Base-by-base conservation (phyloP, 2,888 invertebrate genomes). In the Lithosia quadra region DNA sequence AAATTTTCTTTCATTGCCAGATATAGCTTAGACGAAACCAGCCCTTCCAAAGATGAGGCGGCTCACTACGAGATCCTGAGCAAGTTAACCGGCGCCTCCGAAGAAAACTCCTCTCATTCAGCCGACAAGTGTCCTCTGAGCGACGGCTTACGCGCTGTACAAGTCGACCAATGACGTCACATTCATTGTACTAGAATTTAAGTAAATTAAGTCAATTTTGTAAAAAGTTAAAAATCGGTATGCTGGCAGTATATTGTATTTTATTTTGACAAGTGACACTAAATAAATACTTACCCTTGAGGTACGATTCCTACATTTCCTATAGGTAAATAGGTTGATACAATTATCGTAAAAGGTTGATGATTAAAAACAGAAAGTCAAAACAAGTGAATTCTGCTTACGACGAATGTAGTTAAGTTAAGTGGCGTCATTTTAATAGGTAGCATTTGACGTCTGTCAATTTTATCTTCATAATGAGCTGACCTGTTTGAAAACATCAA, bases 61-160 rank as follows among this genome's bases (percentile, higher is more conserved):
- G 91, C 91, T 0, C 95, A 95, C 72, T 96, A 96, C 84, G 95
- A 96, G 85, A 96, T 96, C 66, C 89, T 96, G 36, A 96, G 96
- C 84, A 95, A 95, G 78, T 72, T 84, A 2, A 91, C 88, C 0
- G 75, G 75, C 28, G 75, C 68, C 21, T 59, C 59, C 24, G 36
- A 62, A 60, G 69, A 60, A 4, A 61, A 64, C 13, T 57, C 63
- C 1, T 13, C 66, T 0, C 36, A 74, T 5, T 21, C 72, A 1
- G 79, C 80, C 57, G 74, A 80, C 7, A 67, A 77, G 53, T 81
- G 82, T 63, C 56, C 75, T 0, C 77, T 88, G 18, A 85, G 79
- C 57, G 84, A 85, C 33, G 75, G 84, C 59, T 81, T 86, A 78
- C 71, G 77, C 8, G 79, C 84, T 5, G 84, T 88, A 7, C 76